Conservation (phyloP, 2,888 invertebrate species). For the Reticulitermes lucifugus region DNA sequence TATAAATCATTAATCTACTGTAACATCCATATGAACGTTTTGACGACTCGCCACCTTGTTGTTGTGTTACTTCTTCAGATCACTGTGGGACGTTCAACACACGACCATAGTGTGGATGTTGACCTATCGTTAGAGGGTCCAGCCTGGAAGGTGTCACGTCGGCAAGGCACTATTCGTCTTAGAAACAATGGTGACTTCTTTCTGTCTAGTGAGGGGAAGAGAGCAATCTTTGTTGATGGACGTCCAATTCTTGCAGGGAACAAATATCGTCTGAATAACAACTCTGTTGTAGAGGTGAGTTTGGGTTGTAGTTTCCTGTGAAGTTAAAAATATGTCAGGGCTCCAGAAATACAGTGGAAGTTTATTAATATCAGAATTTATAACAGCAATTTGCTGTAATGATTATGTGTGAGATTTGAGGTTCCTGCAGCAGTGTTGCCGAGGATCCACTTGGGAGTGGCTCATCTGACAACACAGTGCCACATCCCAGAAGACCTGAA, state of each 20-base stretch:
- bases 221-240: conserved; percentile 95
- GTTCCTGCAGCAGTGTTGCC: too few species aligned
- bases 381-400: too few species aligned
- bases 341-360: too few species aligned
- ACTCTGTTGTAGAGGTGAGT: conserved; percentile 91
- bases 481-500: too few species aligned
- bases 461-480: too few species aligned
- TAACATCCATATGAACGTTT: too few species aligned
- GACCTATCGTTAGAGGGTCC: conserved; percentile 95
- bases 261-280: conserved; percentile 91
- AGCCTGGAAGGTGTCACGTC: conserved; percentile 91
- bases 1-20: too few species aligned
- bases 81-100: conserved; percentile 90
- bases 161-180: conserved; percentile 91
- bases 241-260: conserved; percentile 88
- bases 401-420: too few species aligned
- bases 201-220: conserved; percentile 93
- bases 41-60: too few species aligned
- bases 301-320: neutral
- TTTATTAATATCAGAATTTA: too few species aligned
- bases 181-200: conserved; percentile 95
- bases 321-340: neutral
- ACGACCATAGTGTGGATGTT: conserved; percentile 91
- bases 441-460: too few species aligned
- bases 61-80: conserved; percentile 70